Evolutionary conservation across 2,797 vertebrate species (phyloP), one percentile per base, ranked within the genome.

Genomic region (Molossus alvarezi): DNA sequence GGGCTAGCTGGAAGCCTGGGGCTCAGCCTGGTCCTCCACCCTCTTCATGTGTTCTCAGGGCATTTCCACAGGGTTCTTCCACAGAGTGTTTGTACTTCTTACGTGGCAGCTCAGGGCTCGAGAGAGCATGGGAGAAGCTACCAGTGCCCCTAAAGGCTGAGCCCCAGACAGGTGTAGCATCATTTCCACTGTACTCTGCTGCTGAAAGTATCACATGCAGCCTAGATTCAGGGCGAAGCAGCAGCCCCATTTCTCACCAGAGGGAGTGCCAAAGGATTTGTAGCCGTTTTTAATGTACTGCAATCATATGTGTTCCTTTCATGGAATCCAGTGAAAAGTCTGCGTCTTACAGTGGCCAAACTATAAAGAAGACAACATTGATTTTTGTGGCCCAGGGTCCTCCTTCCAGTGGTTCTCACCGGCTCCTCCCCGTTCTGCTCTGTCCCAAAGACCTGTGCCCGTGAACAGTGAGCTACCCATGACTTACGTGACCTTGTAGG

Each of bases 231-330:
- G 69, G 7, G 33, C 57, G 23, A 79, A 25, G 29, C 23, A n/a
- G 1, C 3, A 25, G 18, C 55, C 25, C 76, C 6, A 17, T 15
- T 79, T 67, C 37, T 76, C 29, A 64, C n/a, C 58, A 37, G 62
- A 82, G 37, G 9, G 33, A 57, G 1, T 23, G 29, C 29, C 13
- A 17, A 21, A 81, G 62, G 72, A 6, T 11, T 2, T 25, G 3
- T 5, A 13, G 21, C 60, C 33, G 29, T 73, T 83, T 86, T 88
- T 67, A 55, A 29, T 45, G 64, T 57, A 4, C 13, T 9, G 3
- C 23, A 25, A 0, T 37, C 27, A 21, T 0, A 1, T 6, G 7
- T 0, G 58, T 1, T 62, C 7, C 41, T 84, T 69, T 13, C 75
- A 33, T 23, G 41, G 51, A 82, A 11, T 82, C 62, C 20, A 60